phyloP scores from a whole-genome alignment of 2,113 vertebrate species.

The Odocoileus hemionus region DNA sequence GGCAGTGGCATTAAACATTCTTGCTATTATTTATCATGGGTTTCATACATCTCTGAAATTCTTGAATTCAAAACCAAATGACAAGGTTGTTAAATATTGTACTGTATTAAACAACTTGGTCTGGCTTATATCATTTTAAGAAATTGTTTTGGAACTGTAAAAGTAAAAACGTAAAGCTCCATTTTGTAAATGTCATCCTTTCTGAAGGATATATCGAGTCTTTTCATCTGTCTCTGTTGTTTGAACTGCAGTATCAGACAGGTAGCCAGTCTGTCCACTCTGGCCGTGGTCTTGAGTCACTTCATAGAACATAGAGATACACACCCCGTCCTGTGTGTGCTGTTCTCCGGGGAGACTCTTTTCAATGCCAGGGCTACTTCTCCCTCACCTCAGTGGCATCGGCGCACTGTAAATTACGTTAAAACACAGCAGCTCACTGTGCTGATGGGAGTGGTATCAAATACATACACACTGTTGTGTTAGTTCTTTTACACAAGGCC shows the following conservation, averaged over 20 bases:
- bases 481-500: constrained; percentile 32
- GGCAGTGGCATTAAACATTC: constrained; percentile 65
- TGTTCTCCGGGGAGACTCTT: constrained; percentile 57
- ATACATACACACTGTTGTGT: constrained; percentile 14
- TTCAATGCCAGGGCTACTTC: constrained; percentile 40
- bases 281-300: constrained; percentile 65
- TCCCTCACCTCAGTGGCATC: constrained; percentile 66
- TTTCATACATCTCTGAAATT: constrained; percentile 72
- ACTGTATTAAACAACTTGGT: constrained; percentile 66
- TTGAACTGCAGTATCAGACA: constrained; percentile 43
- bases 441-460: constrained; percentile 56
- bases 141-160: constrained; percentile 69
- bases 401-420: constrained; percentile 58
- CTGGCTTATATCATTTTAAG: constrained; percentile 72
- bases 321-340: constrained; percentile 40
- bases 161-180: constrained; percentile 62
- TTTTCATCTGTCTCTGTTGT: constrained; percentile 45
- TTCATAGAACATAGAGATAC: constrained; percentile 39
- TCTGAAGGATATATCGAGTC: constrained; percentile 48
- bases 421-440: constrained; percentile 73
- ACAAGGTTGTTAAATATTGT: constrained; percentile 68
- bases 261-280: constrained; percentile 37
- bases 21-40: constrained; percentile 68
- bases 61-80: constrained; percentile 67
- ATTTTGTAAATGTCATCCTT: constrained; percentile 69